Base-by-base conservation (phyloP, 2,888 invertebrate genomes). In the Lingula anatina region DNA sequence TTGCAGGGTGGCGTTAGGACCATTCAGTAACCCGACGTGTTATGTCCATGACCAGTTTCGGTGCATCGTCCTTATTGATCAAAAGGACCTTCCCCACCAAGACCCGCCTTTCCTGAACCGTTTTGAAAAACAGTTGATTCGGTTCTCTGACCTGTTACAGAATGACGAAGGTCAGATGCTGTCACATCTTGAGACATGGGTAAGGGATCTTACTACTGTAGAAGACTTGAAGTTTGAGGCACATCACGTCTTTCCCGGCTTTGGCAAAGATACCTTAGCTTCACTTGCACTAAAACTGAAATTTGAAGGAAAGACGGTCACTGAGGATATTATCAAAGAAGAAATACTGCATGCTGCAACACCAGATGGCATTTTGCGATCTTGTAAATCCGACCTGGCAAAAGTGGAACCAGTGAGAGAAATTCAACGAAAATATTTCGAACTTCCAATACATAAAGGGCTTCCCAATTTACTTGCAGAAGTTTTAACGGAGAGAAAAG, bases 41-140 rank as follows among this genome's bases (percentile, higher is more conserved):
- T 44, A 43, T 15, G 56, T 56, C 20, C 46, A 53, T 38, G 46
- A 50, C 4, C 31, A 48, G 3, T 56, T 56, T 38, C 20, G 52
- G 25, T 52, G 51, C 40, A 46, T 56, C 41, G 56, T 56, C 20
- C 23, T 56, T 18, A 39, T 52, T 12, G 55, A 52, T 24, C 41
- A 45, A n/a, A 35, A 36, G 2, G 37, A 52, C 21, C 21, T 56
- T 9, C 20, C 42, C 31, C 31, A 36, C 24, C 21, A 48, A 12
- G 51, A 56, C 38, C 49, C 55, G 37, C 58, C 59, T 9, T 51
- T 59, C 31, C 44, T 59, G 37, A 59, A 59, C 41, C 25, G 59
- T 0, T 53, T 59, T 35, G 59, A 59, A 47, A 59, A 59, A 42
- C 59, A 59, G n/a, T 54, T 56, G 50, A 47, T 70, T 43, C 35